Conservation (phyloP, 2,113 vertebrate genomes). For the Microcebus tavaratra region DNA sequence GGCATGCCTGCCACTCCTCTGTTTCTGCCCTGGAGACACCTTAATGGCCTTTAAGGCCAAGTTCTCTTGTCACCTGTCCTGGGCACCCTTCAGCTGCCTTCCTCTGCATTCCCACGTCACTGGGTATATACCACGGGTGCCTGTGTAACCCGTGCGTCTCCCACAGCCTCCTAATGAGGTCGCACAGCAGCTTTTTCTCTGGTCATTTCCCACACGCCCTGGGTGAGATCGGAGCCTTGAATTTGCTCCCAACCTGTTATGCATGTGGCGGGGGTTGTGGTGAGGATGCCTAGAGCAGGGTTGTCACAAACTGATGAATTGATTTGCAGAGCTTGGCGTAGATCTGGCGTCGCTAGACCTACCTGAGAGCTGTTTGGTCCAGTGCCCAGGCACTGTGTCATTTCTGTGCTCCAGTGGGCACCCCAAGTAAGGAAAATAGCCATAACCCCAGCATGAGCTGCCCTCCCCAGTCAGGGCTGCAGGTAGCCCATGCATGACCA, state of each 20-base stretch:
- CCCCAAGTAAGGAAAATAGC: not conserved
- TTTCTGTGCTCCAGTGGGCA: not conserved
- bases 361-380: not conserved
- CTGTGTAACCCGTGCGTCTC: not conserved
- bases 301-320: not conserved
- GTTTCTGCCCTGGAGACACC: not conserved
- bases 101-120: not conserved
- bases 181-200: not conserved
- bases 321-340: not conserved
- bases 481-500: rapidly evolving
- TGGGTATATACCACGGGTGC: not conserved
- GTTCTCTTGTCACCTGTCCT: not conserved
- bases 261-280: not conserved
- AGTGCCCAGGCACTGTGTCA: not conserved
- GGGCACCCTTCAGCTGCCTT: not conserved
- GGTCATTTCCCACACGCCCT: not conserved
- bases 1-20: not conserved
- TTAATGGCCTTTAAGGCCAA: not conserved
- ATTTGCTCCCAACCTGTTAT: not conserved
- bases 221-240: not conserved
- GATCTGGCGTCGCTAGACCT: not conserved
- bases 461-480: not conserved
- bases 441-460: not conserved
- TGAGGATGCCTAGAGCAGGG: not conserved
- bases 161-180: not conserved